Conservation (phyloP, 2,888 invertebrate species). For the Salticus scenicus region DNA sequence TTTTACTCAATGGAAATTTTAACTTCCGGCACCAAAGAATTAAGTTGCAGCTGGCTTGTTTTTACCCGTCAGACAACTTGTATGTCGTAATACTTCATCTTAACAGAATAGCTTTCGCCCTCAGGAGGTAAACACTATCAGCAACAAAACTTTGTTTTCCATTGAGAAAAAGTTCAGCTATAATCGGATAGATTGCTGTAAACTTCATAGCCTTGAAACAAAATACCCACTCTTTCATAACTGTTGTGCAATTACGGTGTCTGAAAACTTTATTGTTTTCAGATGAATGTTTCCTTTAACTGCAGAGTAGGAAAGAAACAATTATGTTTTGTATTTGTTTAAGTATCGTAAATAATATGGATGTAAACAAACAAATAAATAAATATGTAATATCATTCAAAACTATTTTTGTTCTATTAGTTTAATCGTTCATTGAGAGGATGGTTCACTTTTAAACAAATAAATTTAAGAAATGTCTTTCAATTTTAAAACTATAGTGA, state of each 20-base stretch:
- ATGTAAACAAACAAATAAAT: no score
- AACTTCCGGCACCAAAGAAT: slow-evolving; percentile 36
- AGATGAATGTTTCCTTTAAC: background rate
- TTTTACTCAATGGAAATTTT: slow-evolving; percentile 21
- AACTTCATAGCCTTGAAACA: background rate
- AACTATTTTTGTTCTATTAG: no score
- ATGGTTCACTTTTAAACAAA: no score
- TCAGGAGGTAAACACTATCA: background rate
- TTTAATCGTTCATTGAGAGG: no score
- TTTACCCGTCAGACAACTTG: slow-evolving; percentile 38
- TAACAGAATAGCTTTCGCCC: background rate
- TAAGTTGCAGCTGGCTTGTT: slow-evolving; percentile 32
- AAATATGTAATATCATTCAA: no score
- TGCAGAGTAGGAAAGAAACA: no score
- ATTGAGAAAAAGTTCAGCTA: background rate
- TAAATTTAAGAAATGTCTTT: no score
- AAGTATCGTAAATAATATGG: no score
- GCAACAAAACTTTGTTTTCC: background rate
- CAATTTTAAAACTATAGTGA: no score
- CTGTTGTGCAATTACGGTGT: background rate
- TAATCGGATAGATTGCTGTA: background rate
- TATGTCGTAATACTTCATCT: slow-evolving; percentile 18
- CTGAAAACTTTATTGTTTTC: background rate
- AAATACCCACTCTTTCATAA: background rate
- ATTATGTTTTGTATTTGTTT: no score